phyloP scores from a whole-genome alignment of 2,888 invertebrate genomes.

The Troides oblongomaculatus region DNA sequence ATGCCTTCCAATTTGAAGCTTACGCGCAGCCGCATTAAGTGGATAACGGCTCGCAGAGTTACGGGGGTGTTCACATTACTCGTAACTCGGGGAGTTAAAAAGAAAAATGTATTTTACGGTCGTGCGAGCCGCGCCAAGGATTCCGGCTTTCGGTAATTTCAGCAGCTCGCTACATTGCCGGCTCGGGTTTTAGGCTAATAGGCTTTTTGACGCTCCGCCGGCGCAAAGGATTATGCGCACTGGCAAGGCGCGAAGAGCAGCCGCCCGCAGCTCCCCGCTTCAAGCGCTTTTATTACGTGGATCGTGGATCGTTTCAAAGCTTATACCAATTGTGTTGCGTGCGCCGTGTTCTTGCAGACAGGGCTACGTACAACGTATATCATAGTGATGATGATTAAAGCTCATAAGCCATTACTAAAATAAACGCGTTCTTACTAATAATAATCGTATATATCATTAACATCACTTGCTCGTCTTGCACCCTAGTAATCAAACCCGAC shows the following conservation, averaged over 20 bases:
- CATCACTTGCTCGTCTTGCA: too few species aligned
- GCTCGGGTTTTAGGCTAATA: slow-evolving; percentile 32
- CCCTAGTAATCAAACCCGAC: too few species aligned
- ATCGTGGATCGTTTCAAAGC: too few species aligned
- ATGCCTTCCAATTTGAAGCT: slow-evolving; percentile 21
- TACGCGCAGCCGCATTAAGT: slow-evolving; percentile 1
- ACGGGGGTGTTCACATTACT: background rate
- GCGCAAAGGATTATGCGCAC: slow-evolving; percentile 27
- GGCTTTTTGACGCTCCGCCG: slow-evolving; percentile 28
- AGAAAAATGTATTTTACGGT: slow-evolving; percentile 35
- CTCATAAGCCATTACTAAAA: too few species aligned
- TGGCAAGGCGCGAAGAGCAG: background rate
- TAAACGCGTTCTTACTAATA: too few species aligned
- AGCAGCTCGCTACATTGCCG: slow-evolving; percentile 20
- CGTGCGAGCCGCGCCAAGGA: slow-evolving; percentile 23
- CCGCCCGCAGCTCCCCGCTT: slow-evolving; percentile 7
- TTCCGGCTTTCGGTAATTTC: slow-evolving; percentile 32
- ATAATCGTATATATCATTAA: too few species aligned
- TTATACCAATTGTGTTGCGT: too few species aligned
- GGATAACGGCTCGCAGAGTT: background rate
- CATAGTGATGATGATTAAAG: too few species aligned
- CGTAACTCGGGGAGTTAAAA: slow-evolving; percentile 16
- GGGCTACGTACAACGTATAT: too few species aligned
- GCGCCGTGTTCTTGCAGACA: too few species aligned
- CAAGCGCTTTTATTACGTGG: too few species aligned